Conservation (phyloP, 1,140 invertebrate genomes). For the Anoplophora glabripennis region DNA sequence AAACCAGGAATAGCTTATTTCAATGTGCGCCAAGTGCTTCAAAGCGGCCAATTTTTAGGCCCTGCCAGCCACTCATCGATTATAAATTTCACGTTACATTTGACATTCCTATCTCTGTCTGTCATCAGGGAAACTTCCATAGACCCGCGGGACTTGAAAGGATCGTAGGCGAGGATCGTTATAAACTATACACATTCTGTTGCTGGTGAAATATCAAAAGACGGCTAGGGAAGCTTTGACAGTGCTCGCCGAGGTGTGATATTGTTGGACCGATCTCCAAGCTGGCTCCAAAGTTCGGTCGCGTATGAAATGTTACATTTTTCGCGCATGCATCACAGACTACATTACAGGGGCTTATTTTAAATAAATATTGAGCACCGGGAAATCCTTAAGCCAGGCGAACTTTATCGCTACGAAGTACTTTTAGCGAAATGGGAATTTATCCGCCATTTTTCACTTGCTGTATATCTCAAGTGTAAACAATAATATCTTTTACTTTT, state of each 20-base stretch:
- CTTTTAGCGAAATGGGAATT: too few species aligned
- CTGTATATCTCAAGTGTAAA: too few species aligned
- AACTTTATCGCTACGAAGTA: too few species aligned
- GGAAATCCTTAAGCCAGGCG: too few species aligned
- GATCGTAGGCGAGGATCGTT: conserved; percentile 1
- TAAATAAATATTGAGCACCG: too few species aligned
- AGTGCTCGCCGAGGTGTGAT: conserved; percentile 41
- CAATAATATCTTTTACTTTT: too few species aligned
- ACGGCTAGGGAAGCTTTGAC: conserved; percentile 39
- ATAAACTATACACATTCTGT: conserved; percentile 28
- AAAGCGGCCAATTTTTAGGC: conserved; percentile 24
- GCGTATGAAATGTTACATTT: conserved; percentile 35
- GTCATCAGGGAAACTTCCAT: conserved; percentile 10
- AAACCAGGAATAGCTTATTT: conserved; percentile 14
- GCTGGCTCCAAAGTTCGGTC: conserved; percentile 33
- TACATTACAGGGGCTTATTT: conserved; percentile 14
- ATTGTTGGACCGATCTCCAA: conserved; percentile 32
- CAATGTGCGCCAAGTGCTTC: conserved; percentile 16
- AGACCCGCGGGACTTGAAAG: background rate
- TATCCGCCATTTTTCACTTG: too few species aligned
- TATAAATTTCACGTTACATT: conserved; percentile 34
- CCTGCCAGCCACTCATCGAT: conserved; percentile 26
- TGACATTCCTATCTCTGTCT: conserved; percentile 25
- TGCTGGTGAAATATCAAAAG: conserved; percentile 36
- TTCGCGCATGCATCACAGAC: conserved; percentile 28